Conservation (phyloP, 64 coral and sea anemone genomes). For the Porites lutea region DNA sequence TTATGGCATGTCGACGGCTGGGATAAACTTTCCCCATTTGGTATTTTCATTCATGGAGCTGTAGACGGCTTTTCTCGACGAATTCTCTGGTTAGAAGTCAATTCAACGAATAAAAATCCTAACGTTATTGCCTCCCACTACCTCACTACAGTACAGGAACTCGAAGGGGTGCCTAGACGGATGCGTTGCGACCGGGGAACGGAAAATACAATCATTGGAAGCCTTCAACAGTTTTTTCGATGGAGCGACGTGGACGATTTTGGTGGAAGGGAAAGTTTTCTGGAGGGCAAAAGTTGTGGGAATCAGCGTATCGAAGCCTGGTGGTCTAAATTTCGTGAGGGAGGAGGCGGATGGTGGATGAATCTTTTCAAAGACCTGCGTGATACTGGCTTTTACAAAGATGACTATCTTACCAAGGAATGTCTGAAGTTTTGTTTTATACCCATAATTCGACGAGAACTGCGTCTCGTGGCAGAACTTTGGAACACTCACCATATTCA, state of each 20-base stretch:
- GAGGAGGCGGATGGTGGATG: slow-evolving; percentile 63
- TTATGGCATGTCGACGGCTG: slow-evolving; percentile 63
- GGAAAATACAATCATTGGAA: slow-evolving; percentile 30
- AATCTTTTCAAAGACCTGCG: slow-evolving; percentile 62
- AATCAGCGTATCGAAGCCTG: slow-evolving; percentile 58
- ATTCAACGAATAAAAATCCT: slow-evolving; percentile 45
- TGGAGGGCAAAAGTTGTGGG: slow-evolving; percentile 19
- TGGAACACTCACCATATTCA: slow-evolving; percentile 60
- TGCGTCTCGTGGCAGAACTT: slow-evolving; percentile 26
- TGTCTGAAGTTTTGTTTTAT: slow-evolving; percentile 52
- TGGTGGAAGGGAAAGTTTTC: slow-evolving; percentile 30
- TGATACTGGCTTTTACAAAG: slow-evolving; percentile 29
- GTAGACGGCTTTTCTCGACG: slow-evolving; percentile 50
- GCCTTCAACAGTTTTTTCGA: slow-evolving; percentile 30
- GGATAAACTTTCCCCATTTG: slow-evolving; percentile 60
- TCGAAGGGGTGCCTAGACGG: slow-evolving; percentile 1
- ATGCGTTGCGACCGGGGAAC: slow-evolving; percentile 42
- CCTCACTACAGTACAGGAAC: background rate
- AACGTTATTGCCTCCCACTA: background rate
- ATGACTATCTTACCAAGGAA: slow-evolving; percentile 1
- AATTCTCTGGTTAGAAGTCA: slow-evolving; percentile 56
- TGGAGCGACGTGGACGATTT: slow-evolving; percentile 29
- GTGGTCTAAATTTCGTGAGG: slow-evolving; percentile 47
- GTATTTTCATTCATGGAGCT: slow-evolving; percentile 38
- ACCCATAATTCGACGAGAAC: slow-evolving; percentile 19